These are phyloP conservation scores for Epinephelus malabaricus DNA, from an alignment of 2,797 vertebrate genomes.

Conservation along the genomic window DNA sequence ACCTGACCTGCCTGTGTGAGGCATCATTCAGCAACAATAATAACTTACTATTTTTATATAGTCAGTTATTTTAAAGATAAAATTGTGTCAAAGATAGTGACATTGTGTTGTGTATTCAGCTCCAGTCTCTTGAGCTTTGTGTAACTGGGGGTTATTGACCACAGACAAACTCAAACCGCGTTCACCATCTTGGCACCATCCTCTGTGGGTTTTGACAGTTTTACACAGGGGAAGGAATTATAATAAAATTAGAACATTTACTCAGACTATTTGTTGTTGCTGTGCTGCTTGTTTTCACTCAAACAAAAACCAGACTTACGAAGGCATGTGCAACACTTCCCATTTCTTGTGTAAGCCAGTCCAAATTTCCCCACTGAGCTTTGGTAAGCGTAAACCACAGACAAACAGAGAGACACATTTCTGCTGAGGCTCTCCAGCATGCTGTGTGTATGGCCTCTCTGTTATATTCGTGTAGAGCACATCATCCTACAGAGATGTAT, in stretches of 20 bases:
- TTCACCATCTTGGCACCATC: neutral
- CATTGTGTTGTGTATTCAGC: no score
- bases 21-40: neutral
- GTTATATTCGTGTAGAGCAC: neutral
- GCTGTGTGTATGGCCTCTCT: neutral
- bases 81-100: neutral
- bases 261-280: neutral
- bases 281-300: neutral
- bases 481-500: neutral
- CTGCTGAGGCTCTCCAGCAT: neutral
- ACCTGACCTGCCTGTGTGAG: neutral
- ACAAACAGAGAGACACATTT: neutral
- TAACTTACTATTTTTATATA: neutral
- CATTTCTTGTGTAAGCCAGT: neutral
- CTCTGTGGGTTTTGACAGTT: neutral
- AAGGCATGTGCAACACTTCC: neutral
- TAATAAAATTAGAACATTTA: neutral
- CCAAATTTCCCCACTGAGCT: constrained; percentile 1
- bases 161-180: neutral
- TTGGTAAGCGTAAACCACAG: constrained; percentile 1
- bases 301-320: constrained; percentile 3
- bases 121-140: neutral
- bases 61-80: no score
- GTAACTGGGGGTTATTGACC: neutral
- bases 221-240: neutral